Base-by-base conservation (phyloP, 2,113 vertebrate species). In the Salvelinus namaycush region DNA sequence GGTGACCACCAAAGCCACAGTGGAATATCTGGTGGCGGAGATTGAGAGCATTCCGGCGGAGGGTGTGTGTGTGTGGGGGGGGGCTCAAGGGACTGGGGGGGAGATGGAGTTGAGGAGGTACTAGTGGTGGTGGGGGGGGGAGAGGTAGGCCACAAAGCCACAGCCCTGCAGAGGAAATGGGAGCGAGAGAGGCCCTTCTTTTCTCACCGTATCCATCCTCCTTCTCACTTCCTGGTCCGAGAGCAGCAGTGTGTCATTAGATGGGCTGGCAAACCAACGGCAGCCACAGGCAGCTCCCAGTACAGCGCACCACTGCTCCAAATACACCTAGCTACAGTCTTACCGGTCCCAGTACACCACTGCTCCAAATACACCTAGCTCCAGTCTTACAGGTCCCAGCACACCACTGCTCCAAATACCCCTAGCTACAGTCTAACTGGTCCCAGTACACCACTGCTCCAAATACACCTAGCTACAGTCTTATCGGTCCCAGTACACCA, bases 11-110 rank as follows among this genome's bases (percentile, higher is more conserved):
- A 39, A 84, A 88, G 70, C 76, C 76, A 68, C 77, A 48, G 12
- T 78, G 79, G 77, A 81, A 80, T 82, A 80, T 85, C 68, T 85
- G 72, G 80, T 73, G 59, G 78, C 39, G n/a, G 51, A 54, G 77
- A 84, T 71, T 27, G 68, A 81, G 39, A 26, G 5, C 80, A 87
- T 86, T 88, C 80, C 77, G 62, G 39, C 9, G 9, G 66, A 75
- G 39, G 76, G 18, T 70, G 34, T 34, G 2, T 62, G 26, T 26
- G 26, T 26, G 26, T 24, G 34, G 54, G 11, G 20, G 7, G 18
- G 26, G 2, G 16, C 13, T 27, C 26, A 59, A 22, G 16, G 54
- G 54, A 4, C 5, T 62, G 44, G 76, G 11, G 72, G 72, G 80
- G 68, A 14, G 77, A 26, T 11, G 70, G 75, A 76, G 12, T 18